Conservation (phyloP, 2,113 vertebrate genomes). For the Myotis yumanensis region DNA sequence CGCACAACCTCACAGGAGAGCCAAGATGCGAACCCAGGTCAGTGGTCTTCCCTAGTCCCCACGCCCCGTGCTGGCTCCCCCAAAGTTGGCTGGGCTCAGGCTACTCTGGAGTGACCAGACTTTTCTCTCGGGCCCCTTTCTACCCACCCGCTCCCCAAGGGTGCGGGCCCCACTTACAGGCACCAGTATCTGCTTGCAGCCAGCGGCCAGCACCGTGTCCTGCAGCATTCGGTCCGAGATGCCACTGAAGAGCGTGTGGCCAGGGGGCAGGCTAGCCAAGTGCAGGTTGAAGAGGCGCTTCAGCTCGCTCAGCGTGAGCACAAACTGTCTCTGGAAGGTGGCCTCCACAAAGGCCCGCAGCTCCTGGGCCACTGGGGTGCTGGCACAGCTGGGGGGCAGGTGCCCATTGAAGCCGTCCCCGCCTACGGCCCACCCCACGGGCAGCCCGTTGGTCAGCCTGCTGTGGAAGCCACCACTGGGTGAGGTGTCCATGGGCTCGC, state of each 20-base stretch:
- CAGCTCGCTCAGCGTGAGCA: conserved; percentile 96
- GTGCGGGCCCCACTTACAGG: conserved; percentile 90
- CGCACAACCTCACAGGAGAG: fast-evolving
- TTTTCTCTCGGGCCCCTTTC: neutral
- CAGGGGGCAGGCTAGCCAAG: conserved; percentile 93
- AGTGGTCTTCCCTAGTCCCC: neutral
- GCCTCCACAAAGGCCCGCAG: conserved; percentile 91
- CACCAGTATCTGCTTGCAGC: conserved; percentile 97
- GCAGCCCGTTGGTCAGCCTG: conserved; percentile 88
- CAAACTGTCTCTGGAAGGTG: conserved; percentile 94
- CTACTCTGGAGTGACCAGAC: no score
- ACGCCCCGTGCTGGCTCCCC: neutral
- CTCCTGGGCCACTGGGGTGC: conserved; percentile 83
- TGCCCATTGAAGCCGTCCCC: conserved; percentile 86
- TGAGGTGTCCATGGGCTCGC: conserved; percentile 90
- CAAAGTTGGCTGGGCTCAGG: neutral
- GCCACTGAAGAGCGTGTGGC: conserved; percentile 89
- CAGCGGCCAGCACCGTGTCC: conserved; percentile 92
- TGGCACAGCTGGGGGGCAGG: conserved; percentile 72
- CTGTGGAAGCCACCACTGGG: conserved; percentile 79
- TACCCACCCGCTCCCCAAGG: neutral
- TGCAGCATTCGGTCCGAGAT: conserved; percentile 96
- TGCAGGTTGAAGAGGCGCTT: conserved; percentile 97
- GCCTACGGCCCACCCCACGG: conserved; percentile 58
- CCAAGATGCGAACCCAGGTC: neutral